A percentile compares a stretch with the other conserved stretches of the same genome.
Evolutionary conservation across 2,888 invertebrate species (phyloP).

Genomic region (Torymus texanus): DNA sequence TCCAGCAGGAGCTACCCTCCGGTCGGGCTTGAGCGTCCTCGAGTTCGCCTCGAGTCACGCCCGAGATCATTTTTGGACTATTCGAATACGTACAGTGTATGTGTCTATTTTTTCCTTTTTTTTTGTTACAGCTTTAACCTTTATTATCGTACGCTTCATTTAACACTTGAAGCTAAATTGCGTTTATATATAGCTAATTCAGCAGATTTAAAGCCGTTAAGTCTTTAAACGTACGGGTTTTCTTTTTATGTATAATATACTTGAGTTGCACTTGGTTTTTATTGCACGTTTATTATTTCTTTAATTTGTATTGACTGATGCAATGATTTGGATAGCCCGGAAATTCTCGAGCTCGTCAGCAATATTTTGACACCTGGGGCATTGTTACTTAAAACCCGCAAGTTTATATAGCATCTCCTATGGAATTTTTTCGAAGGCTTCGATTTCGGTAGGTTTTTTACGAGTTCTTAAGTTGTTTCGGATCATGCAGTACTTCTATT

Average conservation of each 20-base stretch:
- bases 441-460: slow-evolving; percentile 19
- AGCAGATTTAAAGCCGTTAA: no score
- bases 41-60: slow-evolving; percentile 40
- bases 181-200: no score
- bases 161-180: no score
- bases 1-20: slow-evolving; percentile 17
- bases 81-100: slow-evolving; percentile 7
- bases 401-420: slow-evolving; percentile 33
- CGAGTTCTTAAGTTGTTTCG: slow-evolving; percentile 1
- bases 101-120: no score
- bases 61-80: slow-evolving; percentile 33
- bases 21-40: slow-evolving; percentile 42
- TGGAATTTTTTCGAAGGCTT: slow-evolving; percentile 21
- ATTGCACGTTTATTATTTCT: neutral
- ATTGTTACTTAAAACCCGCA: slow-evolving; percentile 51
- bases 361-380: slow-evolving; percentile 51
- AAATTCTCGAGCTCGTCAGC: slow-evolving; percentile 52
- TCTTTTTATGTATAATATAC: neutral
- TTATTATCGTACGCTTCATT: no score
- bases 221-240: neutral
- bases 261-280: slow-evolving; percentile 1
- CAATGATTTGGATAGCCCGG: slow-evolving; percentile 31
- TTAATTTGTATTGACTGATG: no score
- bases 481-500: slow-evolving; percentile 19
- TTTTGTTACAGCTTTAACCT: no score